Conservation (phyloP, 2,113 vertebrate species). For the Regulus satrapa region DNA sequence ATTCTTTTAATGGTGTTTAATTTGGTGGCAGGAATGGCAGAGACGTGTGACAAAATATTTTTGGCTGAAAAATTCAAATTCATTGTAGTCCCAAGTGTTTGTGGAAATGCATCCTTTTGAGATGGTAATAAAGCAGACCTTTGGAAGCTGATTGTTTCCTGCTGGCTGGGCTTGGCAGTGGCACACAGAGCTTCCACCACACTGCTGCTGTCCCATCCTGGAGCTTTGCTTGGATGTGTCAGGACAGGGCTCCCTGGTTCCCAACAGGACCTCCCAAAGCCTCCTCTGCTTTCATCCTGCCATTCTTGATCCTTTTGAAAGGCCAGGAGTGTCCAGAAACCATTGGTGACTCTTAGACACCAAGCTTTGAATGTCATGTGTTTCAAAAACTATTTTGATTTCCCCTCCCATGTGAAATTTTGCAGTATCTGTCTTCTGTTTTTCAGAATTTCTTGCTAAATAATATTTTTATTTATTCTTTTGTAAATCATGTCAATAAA, state of each 20-base stretch:
- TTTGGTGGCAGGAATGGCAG: background rate
- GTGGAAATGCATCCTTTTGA: background rate
- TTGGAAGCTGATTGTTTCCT: background rate
- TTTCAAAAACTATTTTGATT: background rate
- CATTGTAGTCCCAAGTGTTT: background rate
- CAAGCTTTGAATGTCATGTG: background rate
- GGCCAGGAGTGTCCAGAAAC: background rate
- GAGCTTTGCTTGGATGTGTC: background rate
- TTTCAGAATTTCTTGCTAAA: background rate
- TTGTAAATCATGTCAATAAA: background rate
- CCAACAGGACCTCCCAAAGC: background rate
- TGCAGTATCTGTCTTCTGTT: background rate
- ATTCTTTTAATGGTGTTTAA: background rate
- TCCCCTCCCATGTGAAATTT: background rate
- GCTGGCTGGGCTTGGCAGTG: background rate
- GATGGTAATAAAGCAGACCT: background rate
- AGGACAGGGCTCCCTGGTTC: background rate
- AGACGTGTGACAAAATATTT: background rate
- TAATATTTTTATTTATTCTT: background rate
- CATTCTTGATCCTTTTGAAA: rapidly evolving
- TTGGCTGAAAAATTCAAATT: background rate
- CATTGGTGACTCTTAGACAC: background rate
- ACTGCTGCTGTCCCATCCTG: background rate
- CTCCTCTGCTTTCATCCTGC: background rate
- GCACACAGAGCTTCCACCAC: background rate